These are phyloP conservation scores for Scophthalmus maximus DNA, from an alignment of 2,113 vertebrate genomes.

Conservation along the genomic window DNA sequence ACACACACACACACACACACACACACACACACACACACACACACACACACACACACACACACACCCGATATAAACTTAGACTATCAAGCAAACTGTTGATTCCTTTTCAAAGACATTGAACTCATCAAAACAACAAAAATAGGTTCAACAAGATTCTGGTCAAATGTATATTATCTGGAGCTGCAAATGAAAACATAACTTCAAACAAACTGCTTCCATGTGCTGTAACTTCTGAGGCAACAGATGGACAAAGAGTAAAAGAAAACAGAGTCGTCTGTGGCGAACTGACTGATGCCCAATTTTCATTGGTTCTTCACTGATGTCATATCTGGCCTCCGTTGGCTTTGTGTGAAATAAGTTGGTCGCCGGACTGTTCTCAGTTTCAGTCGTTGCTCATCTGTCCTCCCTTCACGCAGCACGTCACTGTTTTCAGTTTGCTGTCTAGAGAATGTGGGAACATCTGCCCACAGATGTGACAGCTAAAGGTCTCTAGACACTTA, in stretches of 20 bases:
- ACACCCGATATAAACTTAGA: too few relatives aligned
- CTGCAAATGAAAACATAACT: too few relatives aligned
- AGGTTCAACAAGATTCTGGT: too few relatives aligned
- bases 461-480: not conserved
- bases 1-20: not conserved
- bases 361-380: constrained; percentile 25
- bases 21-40: not conserved
- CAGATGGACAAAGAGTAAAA: not conserved
- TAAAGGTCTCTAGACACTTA: not conserved
- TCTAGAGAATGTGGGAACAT: constrained; percentile 1
- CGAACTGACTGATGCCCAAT: too few relatives aligned
- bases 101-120: too few relatives aligned
- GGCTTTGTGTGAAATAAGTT: constrained; percentile 33
- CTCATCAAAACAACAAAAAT: too few relatives aligned
- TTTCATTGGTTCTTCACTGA: too few relatives aligned
- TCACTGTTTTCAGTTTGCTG: constrained; percentile 2
- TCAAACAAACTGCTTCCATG: too few relatives aligned
- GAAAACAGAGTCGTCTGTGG: too few relatives aligned
- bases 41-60: too few relatives aligned
- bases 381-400: constrained; percentile 45
- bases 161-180: too few relatives aligned
- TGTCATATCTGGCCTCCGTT: not conserved
- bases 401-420: not conserved
- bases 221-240: not conserved
- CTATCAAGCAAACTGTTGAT: too few relatives aligned